These are phyloP conservation scores for Lucinisca nassula DNA, from an alignment of 2,888 invertebrate genomes.

Conservation along the genomic window DNA sequence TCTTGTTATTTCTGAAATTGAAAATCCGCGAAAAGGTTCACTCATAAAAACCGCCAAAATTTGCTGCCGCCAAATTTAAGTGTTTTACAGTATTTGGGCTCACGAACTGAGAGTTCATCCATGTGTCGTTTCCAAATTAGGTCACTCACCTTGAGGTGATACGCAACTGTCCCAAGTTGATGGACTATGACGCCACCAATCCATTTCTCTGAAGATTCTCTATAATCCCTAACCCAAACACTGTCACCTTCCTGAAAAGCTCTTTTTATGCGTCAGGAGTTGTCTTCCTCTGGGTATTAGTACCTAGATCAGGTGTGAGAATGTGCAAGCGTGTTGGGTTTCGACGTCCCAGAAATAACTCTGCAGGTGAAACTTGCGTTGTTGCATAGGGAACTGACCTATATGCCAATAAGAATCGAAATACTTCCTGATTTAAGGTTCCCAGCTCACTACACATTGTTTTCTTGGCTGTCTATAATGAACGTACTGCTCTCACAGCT, in stretches of 20 bases:
- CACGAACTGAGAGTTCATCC: not conserved
- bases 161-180: not conserved
- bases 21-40: too few species aligned
- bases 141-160: not conserved
- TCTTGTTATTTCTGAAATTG: too few species aligned
- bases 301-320: not conserved
- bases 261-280: not conserved
- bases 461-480: constrained; percentile 3
- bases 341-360: not conserved
- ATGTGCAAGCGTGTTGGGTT: not conserved
- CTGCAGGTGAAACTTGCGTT: not conserved
- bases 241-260: not conserved
- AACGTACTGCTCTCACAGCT: not conserved
- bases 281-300: not conserved
- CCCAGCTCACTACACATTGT: not conserved
- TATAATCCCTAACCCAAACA: not conserved
- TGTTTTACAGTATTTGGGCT: too few species aligned
- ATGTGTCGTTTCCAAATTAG: constrained; percentile 11
- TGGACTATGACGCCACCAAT: not conserved
- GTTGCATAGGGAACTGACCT: not conserved
- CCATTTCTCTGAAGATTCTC: not conserved
- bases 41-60: too few species aligned
- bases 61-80: too few species aligned
- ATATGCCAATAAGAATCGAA: not conserved
- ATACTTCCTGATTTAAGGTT: not conserved